Conservation (phyloP, 2,888 invertebrate species). For the Odontocolon sp. region DNA sequence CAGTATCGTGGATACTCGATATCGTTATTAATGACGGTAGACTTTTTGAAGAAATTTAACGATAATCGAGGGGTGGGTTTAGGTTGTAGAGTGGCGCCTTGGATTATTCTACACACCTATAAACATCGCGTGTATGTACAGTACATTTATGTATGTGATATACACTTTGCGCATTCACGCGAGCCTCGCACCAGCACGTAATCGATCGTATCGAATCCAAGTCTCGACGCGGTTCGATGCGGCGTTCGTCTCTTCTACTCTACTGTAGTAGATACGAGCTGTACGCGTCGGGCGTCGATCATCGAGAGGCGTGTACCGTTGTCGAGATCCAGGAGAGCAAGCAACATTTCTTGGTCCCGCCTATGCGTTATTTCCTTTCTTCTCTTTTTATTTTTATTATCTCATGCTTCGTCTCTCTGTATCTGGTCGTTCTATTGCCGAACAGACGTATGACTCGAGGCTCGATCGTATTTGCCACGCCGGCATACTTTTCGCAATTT, state of each 20-base stretch:
- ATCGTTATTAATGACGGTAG: conserved; percentile 47
- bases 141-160: conserved; percentile 21
- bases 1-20: conserved; percentile 32
- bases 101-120: conserved; percentile 47
- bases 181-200: conserved; percentile 51
- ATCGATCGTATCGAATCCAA: conserved; percentile 60
- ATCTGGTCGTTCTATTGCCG: conserved; percentile 23
- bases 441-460: not conserved
- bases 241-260: conserved; percentile 32
- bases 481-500: not conserved
- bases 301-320: conserved; percentile 50
- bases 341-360: conserved; percentile 46
- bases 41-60: conserved; percentile 48
- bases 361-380: conserved; percentile 20
- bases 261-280: conserved; percentile 3
- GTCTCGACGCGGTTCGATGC: conserved; percentile 50
- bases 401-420: not conserved
- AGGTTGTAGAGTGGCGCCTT: conserved; percentile 50
- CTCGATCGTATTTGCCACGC: not conserved
- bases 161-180: conserved; percentile 49
- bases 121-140: conserved; percentile 4
- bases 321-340: conserved; percentile 37
- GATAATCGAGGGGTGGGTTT: conserved; percentile 53
- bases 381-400: no score
- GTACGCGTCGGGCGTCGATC: conserved; percentile 47